phyloP scores from a whole-genome alignment of 2,888 invertebrate genomes.

The Orthosia incerta region DNA sequence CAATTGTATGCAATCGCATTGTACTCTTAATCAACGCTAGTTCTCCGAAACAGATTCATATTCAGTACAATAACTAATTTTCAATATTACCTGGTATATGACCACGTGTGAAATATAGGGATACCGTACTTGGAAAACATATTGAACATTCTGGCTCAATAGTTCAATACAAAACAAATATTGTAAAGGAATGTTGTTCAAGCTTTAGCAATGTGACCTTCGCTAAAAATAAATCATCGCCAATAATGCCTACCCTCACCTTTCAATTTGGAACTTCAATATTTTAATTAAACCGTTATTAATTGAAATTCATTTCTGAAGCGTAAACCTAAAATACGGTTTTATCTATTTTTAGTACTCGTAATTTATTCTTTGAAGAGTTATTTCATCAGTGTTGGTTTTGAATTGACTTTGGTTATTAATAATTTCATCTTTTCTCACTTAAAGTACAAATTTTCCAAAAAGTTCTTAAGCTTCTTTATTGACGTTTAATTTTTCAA shows the following conservation, averaged over 20 bases:
- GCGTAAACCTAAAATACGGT: conserved; percentile 5
- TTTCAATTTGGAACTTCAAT: conserved; percentile 34
- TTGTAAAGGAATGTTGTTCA: conserved; percentile 15
- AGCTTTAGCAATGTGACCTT: background rate
- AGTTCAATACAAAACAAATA: conserved; percentile 20
- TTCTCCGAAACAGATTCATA: background rate
- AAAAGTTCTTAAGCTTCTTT: background rate
- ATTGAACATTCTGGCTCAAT: conserved; percentile 20
- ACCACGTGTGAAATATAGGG: conserved; percentile 17
- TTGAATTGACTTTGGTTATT: conserved; percentile 10
- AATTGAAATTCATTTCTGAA: conserved; percentile 41
- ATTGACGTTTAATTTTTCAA: background rate
- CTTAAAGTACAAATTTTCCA: background rate
- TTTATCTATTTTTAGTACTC: conserved; percentile 19
- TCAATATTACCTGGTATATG: conserved; percentile 2
- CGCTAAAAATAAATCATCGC: conserved; percentile 45
- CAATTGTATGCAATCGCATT: background rate
- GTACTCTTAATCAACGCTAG: background rate
- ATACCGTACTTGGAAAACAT: conserved; percentile 5
- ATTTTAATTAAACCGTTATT: conserved; percentile 57
- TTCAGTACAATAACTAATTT: conserved; percentile 2
- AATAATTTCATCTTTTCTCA: background rate
- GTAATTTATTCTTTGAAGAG: conserved; percentile 27
- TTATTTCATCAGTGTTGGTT: background rate
- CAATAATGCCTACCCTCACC: conserved; percentile 26